A percentile compares a stretch with the other conserved stretches of the same genome.
phyloP scores from a whole-genome alignment of 2,113 vertebrate species.

The Cephalopholis sonnerati region DNA sequence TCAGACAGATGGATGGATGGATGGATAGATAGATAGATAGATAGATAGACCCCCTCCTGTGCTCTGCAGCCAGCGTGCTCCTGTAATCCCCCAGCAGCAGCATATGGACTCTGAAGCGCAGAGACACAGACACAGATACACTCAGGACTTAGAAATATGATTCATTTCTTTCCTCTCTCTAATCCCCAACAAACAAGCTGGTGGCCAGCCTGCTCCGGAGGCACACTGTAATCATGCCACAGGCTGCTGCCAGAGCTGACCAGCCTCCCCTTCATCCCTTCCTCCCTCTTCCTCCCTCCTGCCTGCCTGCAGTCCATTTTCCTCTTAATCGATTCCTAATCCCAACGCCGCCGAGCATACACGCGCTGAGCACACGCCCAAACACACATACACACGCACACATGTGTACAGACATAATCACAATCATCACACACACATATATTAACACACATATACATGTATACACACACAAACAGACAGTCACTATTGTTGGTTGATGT shows the following conservation, averaged over 20 bases:
- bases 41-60: conserved; percentile 31
- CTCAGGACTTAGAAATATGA: conserved; percentile 84
- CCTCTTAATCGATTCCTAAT: conserved; percentile 84
- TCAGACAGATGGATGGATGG: conserved; percentile 32
- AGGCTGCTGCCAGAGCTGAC: conserved; percentile 56
- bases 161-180: conserved; percentile 84
- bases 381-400: not conserved
- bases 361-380: conserved; percentile 38
- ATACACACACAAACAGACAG: not conserved
- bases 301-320: conserved; percentile 69
- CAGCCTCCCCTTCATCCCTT: conserved; percentile 20
- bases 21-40: conserved; percentile 40
- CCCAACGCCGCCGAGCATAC: conserved; percentile 53
- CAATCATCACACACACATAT: not conserved
- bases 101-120: conserved; percentile 74
- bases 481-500: not conserved
- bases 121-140: conserved; percentile 74
- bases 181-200: conserved; percentile 82
- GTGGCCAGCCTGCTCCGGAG: conserved; percentile 69
- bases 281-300: conserved; percentile 24
- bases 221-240: conserved; percentile 75
- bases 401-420: not conserved
- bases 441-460: not conserved
- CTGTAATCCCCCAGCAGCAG: conserved; percentile 77
- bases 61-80: conserved; percentile 26